Base-by-base conservation (phyloP, 2,797 vertebrate species). In the Yasuhikotakia modesta region DNA sequence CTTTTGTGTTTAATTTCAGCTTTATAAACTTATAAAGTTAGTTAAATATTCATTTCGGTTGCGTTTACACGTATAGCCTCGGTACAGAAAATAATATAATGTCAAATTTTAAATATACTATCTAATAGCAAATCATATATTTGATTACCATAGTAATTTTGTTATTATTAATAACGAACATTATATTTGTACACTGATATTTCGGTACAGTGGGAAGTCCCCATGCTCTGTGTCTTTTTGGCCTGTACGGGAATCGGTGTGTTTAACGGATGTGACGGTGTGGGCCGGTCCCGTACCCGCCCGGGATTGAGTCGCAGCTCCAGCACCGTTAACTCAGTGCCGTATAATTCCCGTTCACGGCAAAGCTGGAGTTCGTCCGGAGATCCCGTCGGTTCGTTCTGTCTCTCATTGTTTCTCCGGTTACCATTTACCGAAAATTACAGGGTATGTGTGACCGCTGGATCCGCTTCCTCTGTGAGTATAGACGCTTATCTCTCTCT, bases 381-480 rank as follows among this genome's bases (percentile, higher is more conserved):
- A 68, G 64, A 76, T 57, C 52, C 17, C 64, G 39, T 1, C 58
- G 65, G 22, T 70, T 79, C 22, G 16, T 81, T 64, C 58, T 75
- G 1, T 57, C 58, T 67, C 10, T 53, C 6, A 3, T 72, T 71
- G 55, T 24, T 24, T 75, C 61, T 12, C 69, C 69, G 45, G 46
- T 72, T n/a, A 45, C 14, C 24, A 16, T 48, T 58, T 76, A 67
- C 67, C 61, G 48, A 79, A 46, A 30, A 79, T 55, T 79, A 63
- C 53, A 46, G 57, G 50, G 43, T 60, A 79, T 82, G 77, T 73
- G 78, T 48, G 81, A 79, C 69, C 63, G 46, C 68, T 82, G 81
- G 78, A 79, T 82, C 24, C 68, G 73, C 73, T 55, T 78, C 35
- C 73, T 82, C 61, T 55, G 81, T 82, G 57, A 79, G 81, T 82